A percentile compares a stretch with the other conserved stretches of the same genome.
phyloP scores from a whole-genome alignment of 1,140 invertebrate genomes.

The Physella acuta region DNA sequence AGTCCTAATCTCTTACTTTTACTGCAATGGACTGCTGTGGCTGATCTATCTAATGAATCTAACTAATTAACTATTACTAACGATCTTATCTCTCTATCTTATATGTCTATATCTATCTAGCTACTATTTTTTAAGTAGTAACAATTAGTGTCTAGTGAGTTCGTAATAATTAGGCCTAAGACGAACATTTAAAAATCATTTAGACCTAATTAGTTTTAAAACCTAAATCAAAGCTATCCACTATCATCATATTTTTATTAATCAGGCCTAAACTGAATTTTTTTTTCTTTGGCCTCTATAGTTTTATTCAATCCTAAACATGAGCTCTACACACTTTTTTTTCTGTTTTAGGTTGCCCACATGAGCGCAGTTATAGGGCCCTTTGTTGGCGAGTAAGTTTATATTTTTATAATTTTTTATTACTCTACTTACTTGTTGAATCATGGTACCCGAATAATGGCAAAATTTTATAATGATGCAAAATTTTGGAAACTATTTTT shows the following conservation, averaged over 20 bases:
- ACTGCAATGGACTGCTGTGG: too few relatives aligned
- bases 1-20: too few relatives aligned
- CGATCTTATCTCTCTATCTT: too few relatives aligned
- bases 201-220: too few relatives aligned
- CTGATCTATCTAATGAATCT: too few relatives aligned
- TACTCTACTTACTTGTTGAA: not conserved
- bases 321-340: not conserved
- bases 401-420: slow-evolving; percentile 6
- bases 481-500: not conserved
- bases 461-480: not conserved
- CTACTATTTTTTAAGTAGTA: too few relatives aligned
- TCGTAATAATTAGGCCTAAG: too few relatives aligned
- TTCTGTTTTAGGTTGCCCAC: slow-evolving; percentile 41
- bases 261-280: not conserved
- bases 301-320: not conserved
- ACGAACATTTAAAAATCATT: too few relatives aligned
- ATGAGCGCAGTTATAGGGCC: slow-evolving; percentile 39
- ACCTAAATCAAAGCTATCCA: not conserved
- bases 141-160: too few relatives aligned
- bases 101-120: too few relatives aligned
- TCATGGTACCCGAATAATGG: not conserved
- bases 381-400: slow-evolving; percentile 45
- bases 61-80: too few relatives aligned
- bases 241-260: not conserved
- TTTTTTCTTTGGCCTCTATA: not conserved